Percentiles rank a stretch among this genome's conserved stretches.
Evolutionary conservation across 2,888 invertebrate genomes (phyloP).

Genomic region (Apantesis nais): DNA sequence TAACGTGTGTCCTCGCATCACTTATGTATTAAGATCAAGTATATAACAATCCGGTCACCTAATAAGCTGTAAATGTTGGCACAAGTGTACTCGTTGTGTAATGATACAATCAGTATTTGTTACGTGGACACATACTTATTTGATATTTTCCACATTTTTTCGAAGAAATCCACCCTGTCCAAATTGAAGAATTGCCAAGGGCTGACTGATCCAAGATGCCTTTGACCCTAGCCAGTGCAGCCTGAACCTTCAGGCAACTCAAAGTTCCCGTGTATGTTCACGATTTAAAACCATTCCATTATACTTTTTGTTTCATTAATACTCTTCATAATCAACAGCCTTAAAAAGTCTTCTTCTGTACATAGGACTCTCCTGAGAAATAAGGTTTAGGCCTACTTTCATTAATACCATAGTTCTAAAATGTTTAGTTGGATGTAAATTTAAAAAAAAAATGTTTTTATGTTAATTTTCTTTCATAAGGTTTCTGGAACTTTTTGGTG

Average conservation of each 20-base stretch:
- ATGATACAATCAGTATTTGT: slow-evolving; percentile 9
- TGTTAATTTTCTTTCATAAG: no score
- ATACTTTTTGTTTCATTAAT: no score
- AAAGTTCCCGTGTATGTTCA: neutral
- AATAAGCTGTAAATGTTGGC: slow-evolving; percentile 46
- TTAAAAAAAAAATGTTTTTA: no score
- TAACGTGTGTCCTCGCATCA: slow-evolving; percentile 13
- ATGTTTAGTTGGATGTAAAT: no score
- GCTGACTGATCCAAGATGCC: neutral
- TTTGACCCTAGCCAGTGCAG: neutral
- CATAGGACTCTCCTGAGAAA: no score
- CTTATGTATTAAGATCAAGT: slow-evolving; percentile 48
- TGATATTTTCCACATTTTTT: neutral
- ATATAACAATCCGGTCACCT: slow-evolving; percentile 34
- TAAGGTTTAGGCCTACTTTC: no score
- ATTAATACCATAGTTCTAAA: no score
- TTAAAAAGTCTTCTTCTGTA: no score
- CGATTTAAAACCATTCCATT: no score
- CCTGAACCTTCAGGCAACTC: neutral
- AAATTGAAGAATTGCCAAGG: neutral
- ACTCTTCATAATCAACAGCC: no score
- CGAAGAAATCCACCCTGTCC: neutral
- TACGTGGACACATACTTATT: neutral
- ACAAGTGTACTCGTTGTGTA: slow-evolving; percentile 37
- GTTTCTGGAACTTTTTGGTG: no score